Evolutionary conservation across 2,888 invertebrate species (phyloP), one percentile per base, ranked within the genome.

Genomic region (Ennomos fuscantarius): DNA sequence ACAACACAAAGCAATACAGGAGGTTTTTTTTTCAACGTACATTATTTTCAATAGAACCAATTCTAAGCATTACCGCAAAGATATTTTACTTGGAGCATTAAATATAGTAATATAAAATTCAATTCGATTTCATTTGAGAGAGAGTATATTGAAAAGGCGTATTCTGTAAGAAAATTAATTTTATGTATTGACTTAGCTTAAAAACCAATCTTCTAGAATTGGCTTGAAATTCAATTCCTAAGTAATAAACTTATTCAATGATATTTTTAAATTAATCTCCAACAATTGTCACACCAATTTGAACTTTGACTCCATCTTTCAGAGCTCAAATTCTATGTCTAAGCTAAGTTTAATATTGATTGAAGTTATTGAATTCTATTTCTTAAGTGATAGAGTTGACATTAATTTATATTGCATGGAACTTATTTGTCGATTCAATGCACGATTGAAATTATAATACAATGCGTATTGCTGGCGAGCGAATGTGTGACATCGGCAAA

Each of bases 401-500:
- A 59, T 41, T 45, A 59, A 54, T 40, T 59, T 54, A 53, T 54
- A 49, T 45, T 24, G 53, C 67, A 56, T 54, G 37, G 54, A 63
- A 55, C 69, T 73, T 79, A 77, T 81, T 87, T 84, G 82, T 76
- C 73, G 75, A 88, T 87, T 84, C 87, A 69, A 71, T 70, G 81
- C 86, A 86, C 84, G 84, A 75, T 66, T 69, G 66, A 78, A 81
- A 89, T 89, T 89, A 88, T 79, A 89, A 89, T 89, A 89, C 89
- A 89, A 89, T 89, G 79, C 85, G 66, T 76, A 73, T 75, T 83
- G 75, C 73, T 78, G 77, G 79, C 81, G 78, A 78, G 77, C 72
- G 78, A 77, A 77, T 78, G 81, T 86, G 86, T 86, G 86, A 85
- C 82, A 79, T 86, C 88, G 88, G 89, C 78, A 54, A 68, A 85